Percentiles rank a stretch among this genome's conserved stretches.
Conservation (phyloP, 2,113 vertebrate species). For the Chionis minor region DNA sequence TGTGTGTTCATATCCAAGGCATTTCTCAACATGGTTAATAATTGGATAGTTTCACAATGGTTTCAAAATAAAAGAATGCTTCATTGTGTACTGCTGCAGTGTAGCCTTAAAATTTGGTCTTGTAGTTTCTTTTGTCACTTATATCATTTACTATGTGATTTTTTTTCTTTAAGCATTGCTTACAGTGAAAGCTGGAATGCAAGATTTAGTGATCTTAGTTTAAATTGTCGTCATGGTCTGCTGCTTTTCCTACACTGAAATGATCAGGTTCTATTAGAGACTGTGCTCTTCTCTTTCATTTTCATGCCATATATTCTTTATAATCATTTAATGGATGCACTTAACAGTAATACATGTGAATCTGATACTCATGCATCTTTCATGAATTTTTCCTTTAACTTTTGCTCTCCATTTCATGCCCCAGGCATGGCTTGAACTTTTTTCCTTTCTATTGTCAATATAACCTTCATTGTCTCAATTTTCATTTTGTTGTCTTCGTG, state of each 20-base stretch:
- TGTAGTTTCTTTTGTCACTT: not conserved
- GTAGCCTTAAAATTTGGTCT: not conserved
- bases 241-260: slow-evolving; percentile 4
- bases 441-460: not conserved
- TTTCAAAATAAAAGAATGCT: not conserved
- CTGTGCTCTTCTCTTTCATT: not conserved
- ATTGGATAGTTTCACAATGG: not conserved
- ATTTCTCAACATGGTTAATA: not conserved
- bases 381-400: slow-evolving; percentile 24
- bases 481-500: not conserved
- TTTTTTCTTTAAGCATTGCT: not conserved
- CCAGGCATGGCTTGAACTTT: slow-evolving; percentile 10
- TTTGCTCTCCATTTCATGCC: not conserved
- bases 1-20: not conserved
- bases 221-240: slow-evolving; percentile 6
- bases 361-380: slow-evolving; percentile 31
- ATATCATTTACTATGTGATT: not conserved
- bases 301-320: slow-evolving; percentile 35
- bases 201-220: slow-evolving; percentile 12
- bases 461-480: not conserved
- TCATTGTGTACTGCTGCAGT: not conserved
- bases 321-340: slow-evolving; percentile 37
- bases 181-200: not conserved
- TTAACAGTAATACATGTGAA: slow-evolving; percentile 27
- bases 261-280: not conserved